Percentiles rank a stretch among this genome's conserved stretches.
Evolutionary conservation across 1,140 invertebrate genomes (phyloP).

Genomic region (Microplitis mediator): DNA sequence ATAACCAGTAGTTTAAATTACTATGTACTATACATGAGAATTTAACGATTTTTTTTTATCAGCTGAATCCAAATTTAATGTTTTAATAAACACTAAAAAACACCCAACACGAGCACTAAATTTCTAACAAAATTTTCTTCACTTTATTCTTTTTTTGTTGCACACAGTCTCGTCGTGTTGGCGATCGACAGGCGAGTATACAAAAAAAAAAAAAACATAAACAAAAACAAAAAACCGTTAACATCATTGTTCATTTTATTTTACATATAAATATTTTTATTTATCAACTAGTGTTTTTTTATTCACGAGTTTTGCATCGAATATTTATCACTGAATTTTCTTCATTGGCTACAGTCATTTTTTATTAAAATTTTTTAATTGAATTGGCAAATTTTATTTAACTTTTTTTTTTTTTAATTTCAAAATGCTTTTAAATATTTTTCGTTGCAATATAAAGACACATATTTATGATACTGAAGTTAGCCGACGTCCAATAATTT

Average conservation of each 20-base stretch:
- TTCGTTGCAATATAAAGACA: too few species aligned
- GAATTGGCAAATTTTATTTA: too few species aligned
- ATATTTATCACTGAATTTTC: not conserved
- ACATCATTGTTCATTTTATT: constrained; percentile 28
- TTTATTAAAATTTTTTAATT: too few species aligned
- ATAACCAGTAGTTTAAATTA: too few species aligned
- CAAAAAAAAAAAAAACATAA: constrained; percentile 20
- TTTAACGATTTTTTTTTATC: too few species aligned
- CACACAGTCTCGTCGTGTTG: constrained; percentile 58
- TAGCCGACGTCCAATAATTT: too few species aligned
- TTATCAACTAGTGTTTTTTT: too few species aligned
- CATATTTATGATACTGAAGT: too few species aligned
- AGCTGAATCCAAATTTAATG: too few species aligned
- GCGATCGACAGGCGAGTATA: constrained; percentile 61
- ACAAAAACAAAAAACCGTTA: constrained; percentile 12
- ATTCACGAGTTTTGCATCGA: not conserved
- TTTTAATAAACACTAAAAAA: not conserved
- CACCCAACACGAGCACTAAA: constrained; percentile 20
- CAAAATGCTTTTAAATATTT: too few species aligned
- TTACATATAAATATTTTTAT: not conserved
- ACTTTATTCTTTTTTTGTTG: constrained; percentile 32
- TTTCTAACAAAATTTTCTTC: constrained; percentile 20
- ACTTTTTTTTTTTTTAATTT: too few species aligned
- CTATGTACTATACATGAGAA: too few species aligned
- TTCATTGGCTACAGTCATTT: not conserved